Percentiles rank a stretch among this genome's conserved stretches.
These are phyloP conservation scores for Eurois occulta DNA, from an alignment of 2,888 invertebrate genomes.

Conservation along the genomic window DNA sequence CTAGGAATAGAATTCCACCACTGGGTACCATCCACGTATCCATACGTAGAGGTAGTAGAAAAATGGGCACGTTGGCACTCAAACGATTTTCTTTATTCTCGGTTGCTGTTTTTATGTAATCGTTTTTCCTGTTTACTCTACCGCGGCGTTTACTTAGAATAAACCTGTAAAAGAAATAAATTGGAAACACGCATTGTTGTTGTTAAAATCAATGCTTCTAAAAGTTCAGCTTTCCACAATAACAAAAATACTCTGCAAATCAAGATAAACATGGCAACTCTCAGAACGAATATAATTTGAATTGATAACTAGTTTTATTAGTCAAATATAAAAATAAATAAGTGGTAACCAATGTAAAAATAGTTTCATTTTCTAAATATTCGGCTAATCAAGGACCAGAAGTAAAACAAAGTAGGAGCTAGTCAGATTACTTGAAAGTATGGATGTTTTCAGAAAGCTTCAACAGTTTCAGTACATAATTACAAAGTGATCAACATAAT, in stretches of 20 bases:
- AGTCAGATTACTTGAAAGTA: slow-evolving; percentile 31
- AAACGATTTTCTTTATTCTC: slow-evolving; percentile 61
- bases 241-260: slow-evolving; percentile 1
- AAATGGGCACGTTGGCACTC: slow-evolving; percentile 44
- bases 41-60: slow-evolving; percentile 19
- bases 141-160: slow-evolving; percentile 30
- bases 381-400: neutral
- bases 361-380: neutral
- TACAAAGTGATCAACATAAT: slow-evolving; percentile 41
- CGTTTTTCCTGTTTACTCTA: slow-evolving; percentile 58
- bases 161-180: slow-evolving; percentile 24
- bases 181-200: slow-evolving; percentile 12
- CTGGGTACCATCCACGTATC: neutral
- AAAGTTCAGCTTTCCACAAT: neutral
- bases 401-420: slow-evolving; percentile 22
- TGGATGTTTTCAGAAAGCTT: slow-evolving; percentile 20
- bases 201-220: neutral
- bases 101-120: slow-evolving; percentile 56
- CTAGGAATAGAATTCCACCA: slow-evolving; percentile 38
- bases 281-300: slow-evolving; percentile 28
- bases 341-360: neutral
- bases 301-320: slow-evolving; percentile 32
- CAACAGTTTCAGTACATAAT: slow-evolving; percentile 42
- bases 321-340: neutral
- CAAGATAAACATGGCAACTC: slow-evolving; percentile 23